A percentile compares a stretch with the other conserved stretches of the same genome.
phyloP scores from a whole-genome alignment of 2,797 vertebrate species.

The Mormyrus hasselquistii region DNA sequence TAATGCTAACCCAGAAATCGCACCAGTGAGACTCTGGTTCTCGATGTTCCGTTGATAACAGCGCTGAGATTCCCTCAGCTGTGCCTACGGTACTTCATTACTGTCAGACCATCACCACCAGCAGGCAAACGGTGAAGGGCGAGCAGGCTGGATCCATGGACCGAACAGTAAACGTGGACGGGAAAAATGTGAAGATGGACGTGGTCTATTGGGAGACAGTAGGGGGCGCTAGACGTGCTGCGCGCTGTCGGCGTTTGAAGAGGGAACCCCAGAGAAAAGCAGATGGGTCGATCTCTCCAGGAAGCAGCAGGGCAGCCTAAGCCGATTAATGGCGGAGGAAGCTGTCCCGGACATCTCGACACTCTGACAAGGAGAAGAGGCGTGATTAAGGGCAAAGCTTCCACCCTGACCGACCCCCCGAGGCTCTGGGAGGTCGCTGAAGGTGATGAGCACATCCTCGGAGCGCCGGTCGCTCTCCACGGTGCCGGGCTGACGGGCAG shows the following conservation, averaged over 20 bases:
- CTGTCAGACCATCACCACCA: neutral
- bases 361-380: neutral
- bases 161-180: neutral
- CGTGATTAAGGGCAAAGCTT: neutral
- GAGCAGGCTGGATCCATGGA: neutral
- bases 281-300: neutral
- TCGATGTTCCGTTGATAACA: neutral
- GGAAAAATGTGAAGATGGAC: neutral
- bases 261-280: neutral
- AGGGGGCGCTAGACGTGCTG: neutral
- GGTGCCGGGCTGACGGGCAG: neutral
- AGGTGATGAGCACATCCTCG: neutral
- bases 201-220: neutral
- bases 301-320: neutral
- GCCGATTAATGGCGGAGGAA: constrained; percentile 7
- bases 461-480: neutral
- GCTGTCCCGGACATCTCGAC: neutral
- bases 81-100: neutral
- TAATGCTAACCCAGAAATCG: neutral
- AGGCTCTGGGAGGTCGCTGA: neutral
- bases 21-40: neutral
- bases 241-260: neutral
- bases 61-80: neutral
- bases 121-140: neutral
- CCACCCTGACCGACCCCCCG: neutral